Evolutionary conservation across 2,113 vertebrate genomes (phyloP).

Genomic region (Sterna hirundo): DNA sequence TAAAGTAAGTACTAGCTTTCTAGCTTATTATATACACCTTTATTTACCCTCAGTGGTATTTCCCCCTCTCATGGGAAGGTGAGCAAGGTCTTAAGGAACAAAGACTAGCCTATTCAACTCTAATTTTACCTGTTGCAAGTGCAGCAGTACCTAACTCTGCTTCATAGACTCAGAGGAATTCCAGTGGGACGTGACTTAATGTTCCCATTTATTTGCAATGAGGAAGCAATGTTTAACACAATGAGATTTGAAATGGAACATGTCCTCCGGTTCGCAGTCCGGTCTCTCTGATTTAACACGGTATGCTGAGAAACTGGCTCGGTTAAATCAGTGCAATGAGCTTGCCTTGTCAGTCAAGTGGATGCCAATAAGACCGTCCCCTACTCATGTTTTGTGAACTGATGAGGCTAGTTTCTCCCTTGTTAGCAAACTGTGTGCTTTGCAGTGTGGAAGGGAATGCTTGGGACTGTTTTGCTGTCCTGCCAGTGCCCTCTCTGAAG

Average conservation of each 20-base stretch:
- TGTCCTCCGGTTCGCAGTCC: accelerated
- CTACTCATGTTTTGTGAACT: not conserved
- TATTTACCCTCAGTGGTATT: not conserved
- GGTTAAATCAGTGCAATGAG: not conserved
- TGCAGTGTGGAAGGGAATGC: not conserved
- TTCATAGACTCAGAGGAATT: conserved; percentile 20
- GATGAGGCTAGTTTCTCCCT: not conserved
- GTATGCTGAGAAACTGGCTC: not conserved
- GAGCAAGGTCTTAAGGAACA: not conserved
- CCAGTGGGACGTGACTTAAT: not conserved
- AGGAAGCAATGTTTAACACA: conserved; percentile 13
- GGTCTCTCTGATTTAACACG: not conserved
- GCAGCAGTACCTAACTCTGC: not conserved
- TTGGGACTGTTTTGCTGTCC: not conserved
- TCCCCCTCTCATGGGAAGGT: not conserved
- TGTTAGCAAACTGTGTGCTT: not conserved
- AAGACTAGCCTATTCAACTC: not conserved
- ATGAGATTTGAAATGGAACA: not conserved
- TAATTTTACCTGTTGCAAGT: not conserved
- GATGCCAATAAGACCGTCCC: accelerated
- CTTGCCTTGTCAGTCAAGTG: not conserved
- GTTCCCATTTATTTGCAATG: conserved; percentile 26
- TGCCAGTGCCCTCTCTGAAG: not conserved
- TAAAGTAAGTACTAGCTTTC: not conserved
- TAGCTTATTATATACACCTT: not conserved